These are phyloP conservation scores for Metridium senile DNA, from an alignment of 92 coral and sea anemone genomes.

Conservation along the genomic window DNA sequence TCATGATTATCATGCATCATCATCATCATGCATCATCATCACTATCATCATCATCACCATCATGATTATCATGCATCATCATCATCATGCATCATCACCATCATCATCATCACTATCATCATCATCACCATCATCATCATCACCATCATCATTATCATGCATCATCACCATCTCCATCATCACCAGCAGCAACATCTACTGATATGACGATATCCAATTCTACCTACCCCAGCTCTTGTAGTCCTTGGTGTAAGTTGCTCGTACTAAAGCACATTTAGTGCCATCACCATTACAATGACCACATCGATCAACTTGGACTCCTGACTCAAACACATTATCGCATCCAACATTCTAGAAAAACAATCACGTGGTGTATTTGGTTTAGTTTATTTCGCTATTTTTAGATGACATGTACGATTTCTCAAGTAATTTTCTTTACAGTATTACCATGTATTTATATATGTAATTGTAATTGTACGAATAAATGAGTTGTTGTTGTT, in stretches of 20 bases:
- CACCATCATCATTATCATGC: background rate
- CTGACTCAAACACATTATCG: constrained; percentile 82
- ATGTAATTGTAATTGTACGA: no score
- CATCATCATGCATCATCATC: background rate
- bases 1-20: background rate
- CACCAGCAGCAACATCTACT: background rate
- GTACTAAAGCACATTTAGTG: constrained; percentile 52
- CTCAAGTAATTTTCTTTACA: no score
- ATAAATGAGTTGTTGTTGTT: no score
- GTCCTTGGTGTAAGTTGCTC: constrained; percentile 52
- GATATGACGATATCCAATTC: no score
- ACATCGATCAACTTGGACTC: constrained; percentile 83
- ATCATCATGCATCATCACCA: background rate
- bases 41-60: background rate
- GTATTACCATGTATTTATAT: no score
- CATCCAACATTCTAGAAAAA: constrained; percentile 84
- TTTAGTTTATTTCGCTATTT: no score
- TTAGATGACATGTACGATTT: no score
- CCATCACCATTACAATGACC: constrained; percentile 89
- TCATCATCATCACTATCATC: background rate
- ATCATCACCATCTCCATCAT: background rate
- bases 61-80: background rate
- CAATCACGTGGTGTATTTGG: background rate
- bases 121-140: background rate
- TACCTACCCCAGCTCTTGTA: constrained; percentile 70